Conservation (phyloP, 2,113 vertebrate species). For the Irena cyanogastra region DNA sequence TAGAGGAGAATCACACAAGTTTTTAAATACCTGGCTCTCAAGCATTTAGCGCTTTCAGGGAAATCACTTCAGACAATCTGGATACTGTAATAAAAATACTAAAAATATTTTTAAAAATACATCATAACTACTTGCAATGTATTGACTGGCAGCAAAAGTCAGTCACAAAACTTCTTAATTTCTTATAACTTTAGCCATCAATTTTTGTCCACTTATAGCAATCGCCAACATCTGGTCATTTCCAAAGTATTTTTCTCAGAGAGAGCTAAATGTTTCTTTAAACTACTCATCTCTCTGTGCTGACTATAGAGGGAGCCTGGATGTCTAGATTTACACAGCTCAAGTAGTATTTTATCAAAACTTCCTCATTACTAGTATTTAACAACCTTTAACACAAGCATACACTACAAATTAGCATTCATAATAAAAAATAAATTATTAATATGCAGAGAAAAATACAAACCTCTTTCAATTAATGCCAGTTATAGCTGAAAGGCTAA, state of each 20-base stretch:
- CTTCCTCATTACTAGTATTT: neutral
- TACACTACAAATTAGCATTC: neutral
- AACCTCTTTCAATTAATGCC: neutral
- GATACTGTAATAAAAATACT: neutral
- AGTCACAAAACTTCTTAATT: neutral
- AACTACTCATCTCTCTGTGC: neutral
- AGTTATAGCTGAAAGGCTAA: neutral
- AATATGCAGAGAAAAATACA: neutral
- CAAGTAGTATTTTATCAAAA: neutral
- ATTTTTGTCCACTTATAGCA: neutral
- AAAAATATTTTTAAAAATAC: neutral
- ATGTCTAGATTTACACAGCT: neutral
- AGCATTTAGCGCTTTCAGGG: neutral
- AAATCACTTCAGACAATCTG: neutral
- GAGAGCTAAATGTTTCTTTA: neutral
- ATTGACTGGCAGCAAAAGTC: neutral
- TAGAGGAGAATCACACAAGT: neutral
- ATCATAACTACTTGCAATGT: neutral
- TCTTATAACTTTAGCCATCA: neutral
- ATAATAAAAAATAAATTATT: neutral
- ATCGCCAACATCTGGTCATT: neutral
- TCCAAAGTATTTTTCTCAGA: neutral
- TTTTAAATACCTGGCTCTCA: neutral
- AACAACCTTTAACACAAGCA: neutral
- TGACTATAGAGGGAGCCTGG: conserved; percentile 57